Percentiles rank a stretch among this genome's conserved stretches.
Evolutionary conservation across 2,888 invertebrate genomes (phyloP).

Genomic region (Tetranychus truncatus): DNA sequence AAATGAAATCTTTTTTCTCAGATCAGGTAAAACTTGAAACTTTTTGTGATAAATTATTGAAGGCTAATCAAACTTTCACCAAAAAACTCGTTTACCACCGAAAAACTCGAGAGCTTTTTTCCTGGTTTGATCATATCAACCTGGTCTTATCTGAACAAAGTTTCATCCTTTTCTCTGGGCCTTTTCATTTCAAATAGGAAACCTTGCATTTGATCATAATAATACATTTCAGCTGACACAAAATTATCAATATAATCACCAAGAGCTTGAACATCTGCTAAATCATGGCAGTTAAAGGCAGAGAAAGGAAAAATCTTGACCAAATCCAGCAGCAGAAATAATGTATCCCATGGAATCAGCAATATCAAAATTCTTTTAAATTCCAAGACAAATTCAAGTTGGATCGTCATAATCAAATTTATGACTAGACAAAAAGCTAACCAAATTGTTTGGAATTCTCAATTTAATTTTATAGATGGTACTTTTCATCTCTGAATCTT

Average conservation of each 20-base stretch:
- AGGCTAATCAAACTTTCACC: slow-evolving; percentile 13
- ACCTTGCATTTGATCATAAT: neutral
- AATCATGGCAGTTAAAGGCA: neutral
- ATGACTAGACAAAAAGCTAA: neutral
- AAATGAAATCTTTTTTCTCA: neutral
- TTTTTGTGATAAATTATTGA: slow-evolving; percentile 7
- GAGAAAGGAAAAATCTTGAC: neutral
- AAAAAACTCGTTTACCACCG: slow-evolving; percentile 11
- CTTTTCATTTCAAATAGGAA: neutral
- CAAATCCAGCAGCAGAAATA: neutral
- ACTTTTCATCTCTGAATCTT: neutral
- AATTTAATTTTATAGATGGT: neutral
- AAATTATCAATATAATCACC: neutral
- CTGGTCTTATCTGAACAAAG: neutral
- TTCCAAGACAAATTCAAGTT: neutral
- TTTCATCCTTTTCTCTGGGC: too few species aligned
- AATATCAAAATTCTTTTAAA: neutral
- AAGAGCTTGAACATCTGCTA: neutral
- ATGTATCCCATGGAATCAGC: neutral
- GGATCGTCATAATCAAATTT: slow-evolving; percentile 3
- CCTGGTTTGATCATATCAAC: too few species aligned
- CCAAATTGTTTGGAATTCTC: neutral
- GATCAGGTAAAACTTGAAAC: neutral
- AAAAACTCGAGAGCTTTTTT: neutral
- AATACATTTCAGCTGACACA: neutral